Conservation (phyloP, 2,888 invertebrate species). For the Bellardia bayeri region DNA sequence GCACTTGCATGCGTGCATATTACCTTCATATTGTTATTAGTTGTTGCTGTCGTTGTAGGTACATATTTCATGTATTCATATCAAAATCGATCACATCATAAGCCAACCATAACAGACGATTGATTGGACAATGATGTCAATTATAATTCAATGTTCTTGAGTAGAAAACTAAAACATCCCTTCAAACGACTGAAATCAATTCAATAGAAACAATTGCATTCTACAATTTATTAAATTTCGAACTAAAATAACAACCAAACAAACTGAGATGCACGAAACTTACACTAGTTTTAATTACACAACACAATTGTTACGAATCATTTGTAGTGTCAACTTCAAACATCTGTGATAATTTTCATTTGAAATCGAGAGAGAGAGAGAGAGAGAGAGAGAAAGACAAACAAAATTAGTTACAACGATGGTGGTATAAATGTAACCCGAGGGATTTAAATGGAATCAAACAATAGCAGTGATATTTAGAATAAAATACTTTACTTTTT, state of each 20-base stretch:
- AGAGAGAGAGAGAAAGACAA: neutral
- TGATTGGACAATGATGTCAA: constrained; percentile 73
- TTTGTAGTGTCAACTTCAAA: constrained; percentile 53
- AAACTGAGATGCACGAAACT: constrained; percentile 21
- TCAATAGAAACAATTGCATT: constrained; percentile 51
- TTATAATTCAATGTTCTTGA: constrained; percentile 56
- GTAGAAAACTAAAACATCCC: constrained; percentile 32
- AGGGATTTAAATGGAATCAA: constrained; percentile 60
- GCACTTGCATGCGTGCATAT: constrained; percentile 66
- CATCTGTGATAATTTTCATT: constrained; percentile 71
- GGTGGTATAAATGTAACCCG: constrained; percentile 60
- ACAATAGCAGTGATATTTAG: constrained; percentile 53
- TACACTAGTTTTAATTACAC: constrained; percentile 67
- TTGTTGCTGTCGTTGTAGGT: constrained; percentile 33
- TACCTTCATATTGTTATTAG: neutral
- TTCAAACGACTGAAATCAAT: constrained; percentile 52
- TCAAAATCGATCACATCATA: constrained; percentile 71
- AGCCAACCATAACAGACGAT: constrained; percentile 72
- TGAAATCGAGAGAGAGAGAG: constrained; percentile 19
- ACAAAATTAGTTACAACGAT: constrained; percentile 35
- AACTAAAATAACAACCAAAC: neutral
- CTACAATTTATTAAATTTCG: constrained; percentile 28
- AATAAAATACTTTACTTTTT: constrained; percentile 26
- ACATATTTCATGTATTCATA: constrained; percentile 63
- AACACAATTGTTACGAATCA: constrained; percentile 51